Conservation (phyloP, 2,888 invertebrate species). For the Drosophila neonasuta region DNA sequence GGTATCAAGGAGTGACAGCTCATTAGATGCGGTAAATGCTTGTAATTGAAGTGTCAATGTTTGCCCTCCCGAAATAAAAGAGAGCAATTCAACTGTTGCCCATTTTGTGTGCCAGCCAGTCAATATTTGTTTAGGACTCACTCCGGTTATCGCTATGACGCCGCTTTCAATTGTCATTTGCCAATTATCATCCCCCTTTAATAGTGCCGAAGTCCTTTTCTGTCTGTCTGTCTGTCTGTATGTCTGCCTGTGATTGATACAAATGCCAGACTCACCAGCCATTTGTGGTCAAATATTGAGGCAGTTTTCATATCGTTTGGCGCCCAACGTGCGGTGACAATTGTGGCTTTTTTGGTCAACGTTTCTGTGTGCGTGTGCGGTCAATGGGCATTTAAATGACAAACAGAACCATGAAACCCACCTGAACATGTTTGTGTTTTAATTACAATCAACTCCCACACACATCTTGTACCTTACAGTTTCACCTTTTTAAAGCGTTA, state of each 20-base stretch:
- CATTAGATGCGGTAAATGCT: constrained; percentile 49
- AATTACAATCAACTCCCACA: constrained; percentile 64
- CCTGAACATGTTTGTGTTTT: constrained; percentile 70
- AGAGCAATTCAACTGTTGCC: constrained; percentile 16
- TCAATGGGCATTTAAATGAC: constrained; percentile 64
- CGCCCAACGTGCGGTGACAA: constrained; percentile 41
- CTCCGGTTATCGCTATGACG: constrained; percentile 18
- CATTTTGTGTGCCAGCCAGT: constrained; percentile 24
- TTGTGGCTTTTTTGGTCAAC: constrained; percentile 66
- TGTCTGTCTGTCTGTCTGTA: neutral
- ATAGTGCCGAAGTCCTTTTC: constrained; percentile 5
- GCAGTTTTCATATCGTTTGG: constrained; percentile 47
- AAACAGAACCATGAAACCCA: constrained; percentile 52
- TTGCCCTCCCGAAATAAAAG: neutral
- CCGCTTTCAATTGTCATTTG: constrained; percentile 68
- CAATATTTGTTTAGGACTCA: constrained; percentile 69
- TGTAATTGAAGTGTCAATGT: constrained; percentile 69
- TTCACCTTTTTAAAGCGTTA: constrained; percentile 59
- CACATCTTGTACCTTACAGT: no score
- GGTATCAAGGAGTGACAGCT: constrained; percentile 30
- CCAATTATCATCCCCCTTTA: constrained; percentile 51
- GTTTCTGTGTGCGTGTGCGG: constrained; percentile 53
- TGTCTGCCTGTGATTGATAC: constrained; percentile 68
- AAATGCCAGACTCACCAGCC: constrained; percentile 50
- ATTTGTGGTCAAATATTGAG: constrained; percentile 69